phyloP scores from a whole-genome alignment of 2,797 vertebrate species.

The Hipposideros larvatus region DNA sequence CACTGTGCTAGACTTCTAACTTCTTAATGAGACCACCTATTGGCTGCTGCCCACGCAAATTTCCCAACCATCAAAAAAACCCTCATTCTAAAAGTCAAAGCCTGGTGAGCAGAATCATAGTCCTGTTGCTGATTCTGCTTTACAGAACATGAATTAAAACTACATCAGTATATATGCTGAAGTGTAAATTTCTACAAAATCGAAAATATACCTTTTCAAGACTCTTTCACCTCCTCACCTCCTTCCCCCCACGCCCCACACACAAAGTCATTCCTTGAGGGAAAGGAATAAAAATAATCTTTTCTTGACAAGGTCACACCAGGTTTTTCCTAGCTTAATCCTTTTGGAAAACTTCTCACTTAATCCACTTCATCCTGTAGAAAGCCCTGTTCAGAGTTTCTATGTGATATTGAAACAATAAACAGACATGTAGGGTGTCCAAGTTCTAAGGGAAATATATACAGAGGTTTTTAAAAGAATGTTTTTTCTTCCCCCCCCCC shows the following conservation, averaged over 20 bases:
- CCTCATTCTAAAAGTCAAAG: conserved; percentile 54
- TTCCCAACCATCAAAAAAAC: conserved; percentile 63
- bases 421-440: conserved; percentile 71
- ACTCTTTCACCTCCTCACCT: neutral
- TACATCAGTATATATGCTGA: conserved; percentile 19
- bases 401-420: conserved; percentile 75
- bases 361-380: conserved; percentile 72
- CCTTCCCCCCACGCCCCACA: too few relatives aligned
- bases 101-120: conserved; percentile 35
- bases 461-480: conserved; percentile 57
- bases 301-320: conserved; percentile 70
- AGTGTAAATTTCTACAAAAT: conserved; percentile 61
- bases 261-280: neutral
- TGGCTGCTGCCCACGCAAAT: conserved; percentile 21
- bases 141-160: conserved; percentile 35
- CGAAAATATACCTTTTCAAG: conserved; percentile 14
- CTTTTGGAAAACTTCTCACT: conserved; percentile 78
- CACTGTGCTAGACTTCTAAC: neutral
- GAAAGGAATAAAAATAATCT: conserved; percentile 66
- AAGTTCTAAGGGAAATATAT: conserved; percentile 74
- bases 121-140: conserved; percentile 39
- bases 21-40: conserved; percentile 60
- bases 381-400: conserved; percentile 70
- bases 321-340: conserved; percentile 70
- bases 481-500: conserved; percentile 5